Base-by-base conservation (phyloP, 2,797 vertebrate species). In the Chloroceryle amazona region DNA sequence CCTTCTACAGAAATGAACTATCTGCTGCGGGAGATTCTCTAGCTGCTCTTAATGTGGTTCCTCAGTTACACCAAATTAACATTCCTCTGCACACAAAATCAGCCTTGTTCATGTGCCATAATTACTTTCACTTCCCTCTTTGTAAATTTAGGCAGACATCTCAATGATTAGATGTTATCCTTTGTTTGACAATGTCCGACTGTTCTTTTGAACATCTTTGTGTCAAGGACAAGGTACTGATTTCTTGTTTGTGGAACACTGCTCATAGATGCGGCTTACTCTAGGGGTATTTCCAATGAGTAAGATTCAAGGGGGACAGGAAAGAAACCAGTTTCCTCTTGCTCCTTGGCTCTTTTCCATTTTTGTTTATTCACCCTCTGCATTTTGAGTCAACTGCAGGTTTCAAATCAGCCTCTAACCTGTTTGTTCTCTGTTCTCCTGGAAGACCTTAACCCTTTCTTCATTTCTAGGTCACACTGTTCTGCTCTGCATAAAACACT, bases 321-420 rank as follows among this genome's bases (percentile, higher is more conserved):
- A 85, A 85, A 92, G 26, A 57, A 92, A 78, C 39, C n/a, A 72
- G 37, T 87, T 94, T 90, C 21, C 47, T 87, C 35, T 47, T 85
- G 26, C 29, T 86, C 11, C 41, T 58, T 75, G 57, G 14, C 21
- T 79, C 8, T 21, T 82, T 29, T 46, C 47, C 42, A 7, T 37
- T 90, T 90, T 76, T 55, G 4, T 85, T 75, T 39, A 5, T 42
- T 63, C 5, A 7, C 9, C 6, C 8, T 66, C 31, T 42, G 44
- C 5, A 17, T 88, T 74, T 73, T 79, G 13, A 70, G 25, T 72
- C 44, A 28, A 63, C 13, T 41, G 18, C 29, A 68, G 26, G 28
- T 13, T 72, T 86, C 42, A 61, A 41, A 73, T 85, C 23, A 66
- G 15, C 13, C 8, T 29, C 19, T 67, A 70, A 55, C 8, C 15